A percentile compares a stretch with the other conserved stretches of the same genome.
Conservation (phyloP, 2,113 vertebrate species). For the Gorsachius goisagi region DNA sequence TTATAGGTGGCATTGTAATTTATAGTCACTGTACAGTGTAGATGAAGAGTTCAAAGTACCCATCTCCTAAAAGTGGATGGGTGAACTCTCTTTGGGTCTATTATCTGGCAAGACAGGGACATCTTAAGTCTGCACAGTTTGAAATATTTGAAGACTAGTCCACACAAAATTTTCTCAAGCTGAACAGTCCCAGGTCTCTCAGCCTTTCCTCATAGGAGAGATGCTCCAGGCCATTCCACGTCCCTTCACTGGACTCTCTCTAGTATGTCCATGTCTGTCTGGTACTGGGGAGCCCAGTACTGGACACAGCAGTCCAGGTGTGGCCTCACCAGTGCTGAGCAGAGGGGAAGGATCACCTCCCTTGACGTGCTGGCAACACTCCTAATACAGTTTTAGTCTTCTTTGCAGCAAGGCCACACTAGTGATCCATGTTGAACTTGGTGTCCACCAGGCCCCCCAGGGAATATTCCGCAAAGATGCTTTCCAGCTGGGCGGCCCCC, state of each 20-base stretch:
- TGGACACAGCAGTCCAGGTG: background rate
- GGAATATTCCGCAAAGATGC: background rate
- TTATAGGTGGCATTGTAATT: background rate
- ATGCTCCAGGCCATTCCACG: background rate
- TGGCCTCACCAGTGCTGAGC: too few species aligned
- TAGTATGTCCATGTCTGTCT: background rate
- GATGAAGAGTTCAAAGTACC: background rate
- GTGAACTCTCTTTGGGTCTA: background rate
- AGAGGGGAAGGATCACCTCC: background rate
- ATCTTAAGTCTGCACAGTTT: background rate
- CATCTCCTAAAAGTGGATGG: background rate
- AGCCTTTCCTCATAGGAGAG: background rate
- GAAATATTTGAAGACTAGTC: background rate
- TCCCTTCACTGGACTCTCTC: background rate
- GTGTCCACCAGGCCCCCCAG: too few species aligned
- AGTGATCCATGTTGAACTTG: background rate
- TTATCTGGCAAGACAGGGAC: background rate
- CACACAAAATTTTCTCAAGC: background rate
- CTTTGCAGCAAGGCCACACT: background rate
- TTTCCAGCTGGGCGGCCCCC: background rate
- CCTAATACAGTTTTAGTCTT: background rate
- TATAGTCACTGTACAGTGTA: background rate
- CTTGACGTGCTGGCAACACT: rapidly evolving
- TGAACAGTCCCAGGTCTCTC: background rate
- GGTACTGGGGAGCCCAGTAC: background rate